Conservation (phyloP, 2,113 vertebrate species). For the Mionectes macconnelli region DNA sequence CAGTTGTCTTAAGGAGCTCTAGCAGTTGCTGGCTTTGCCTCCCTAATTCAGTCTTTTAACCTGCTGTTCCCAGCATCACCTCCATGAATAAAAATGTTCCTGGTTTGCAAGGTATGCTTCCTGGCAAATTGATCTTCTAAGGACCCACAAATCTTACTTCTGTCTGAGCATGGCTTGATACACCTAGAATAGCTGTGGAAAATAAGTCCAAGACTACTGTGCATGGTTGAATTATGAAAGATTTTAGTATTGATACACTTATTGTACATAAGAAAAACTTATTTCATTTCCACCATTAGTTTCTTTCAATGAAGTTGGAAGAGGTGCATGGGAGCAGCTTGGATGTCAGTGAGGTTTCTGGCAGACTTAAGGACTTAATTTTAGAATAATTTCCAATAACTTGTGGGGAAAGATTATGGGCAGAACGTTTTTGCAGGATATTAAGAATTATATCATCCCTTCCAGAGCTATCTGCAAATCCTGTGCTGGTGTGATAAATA, state of each 20-base stretch:
- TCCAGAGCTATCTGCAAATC: conserved; percentile 10
- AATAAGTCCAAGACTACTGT: conserved; percentile 28
- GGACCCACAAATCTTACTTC: conserved; percentile 29
- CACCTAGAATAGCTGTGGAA: conserved; percentile 15
- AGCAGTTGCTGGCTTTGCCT: not conserved
- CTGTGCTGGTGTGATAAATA: conserved; percentile 8
- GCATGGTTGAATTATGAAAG: conserved; percentile 21
- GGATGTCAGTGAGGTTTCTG: conserved; percentile 52
- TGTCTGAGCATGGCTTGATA: not conserved
- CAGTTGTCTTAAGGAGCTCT: not conserved
- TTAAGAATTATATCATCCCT: conserved; percentile 31
- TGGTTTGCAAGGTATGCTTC: conserved; percentile 20
- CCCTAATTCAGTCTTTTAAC: conserved; percentile 31
- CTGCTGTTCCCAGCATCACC: conserved; percentile 13
- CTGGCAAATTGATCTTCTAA: conserved; percentile 27
- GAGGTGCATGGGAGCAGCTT: conserved; percentile 34
- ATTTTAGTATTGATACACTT: conserved; percentile 37
- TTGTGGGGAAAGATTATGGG: conserved; percentile 16
- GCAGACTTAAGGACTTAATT: conserved; percentile 63
- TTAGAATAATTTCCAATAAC: conserved; percentile 61
- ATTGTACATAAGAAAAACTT: not conserved
- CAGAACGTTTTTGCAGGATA: conserved; percentile 42
- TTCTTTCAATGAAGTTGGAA: conserved; percentile 58
- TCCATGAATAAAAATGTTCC: conserved; percentile 48
- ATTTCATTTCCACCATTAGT: conserved; percentile 48